Evolutionary conservation across 2,888 invertebrate genomes (phyloP).

Genomic region (Netelia virgata): DNA sequence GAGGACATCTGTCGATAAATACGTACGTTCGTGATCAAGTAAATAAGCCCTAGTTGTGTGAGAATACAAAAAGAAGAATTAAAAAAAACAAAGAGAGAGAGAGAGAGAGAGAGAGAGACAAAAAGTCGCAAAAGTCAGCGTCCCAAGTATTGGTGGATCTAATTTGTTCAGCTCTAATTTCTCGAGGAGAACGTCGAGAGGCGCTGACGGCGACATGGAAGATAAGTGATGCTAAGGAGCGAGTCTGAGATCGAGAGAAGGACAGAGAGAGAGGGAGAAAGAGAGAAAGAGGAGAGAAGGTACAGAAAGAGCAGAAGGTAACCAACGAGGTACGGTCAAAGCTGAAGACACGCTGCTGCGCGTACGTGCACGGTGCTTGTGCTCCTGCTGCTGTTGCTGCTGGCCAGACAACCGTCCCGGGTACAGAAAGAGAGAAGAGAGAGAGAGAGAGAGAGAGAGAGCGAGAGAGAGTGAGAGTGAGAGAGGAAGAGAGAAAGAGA

Average conservation of each 20-base stretch:
- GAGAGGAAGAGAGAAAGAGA: slow-evolving; percentile 10
- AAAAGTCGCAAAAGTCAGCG: slow-evolving; percentile 38
- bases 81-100: slow-evolving; percentile 2
- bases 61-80: slow-evolving; percentile 1
- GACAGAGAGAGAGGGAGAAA: slow-evolving; percentile 53
- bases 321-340: slow-evolving; percentile 72
- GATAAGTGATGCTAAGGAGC: slow-evolving; percentile 73
- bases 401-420: slow-evolving; percentile 54
- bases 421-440: slow-evolving; percentile 24
- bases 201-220: slow-evolving; percentile 72
- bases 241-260: slow-evolving; percentile 64
- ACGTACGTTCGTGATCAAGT: slow-evolving; percentile 38
- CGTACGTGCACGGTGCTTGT: slow-evolving; percentile 64
- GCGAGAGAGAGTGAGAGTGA: slow-evolving; percentile 16
- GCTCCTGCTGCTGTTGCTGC: slow-evolving; percentile 55
- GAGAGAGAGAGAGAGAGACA: slow-evolving; percentile 11
- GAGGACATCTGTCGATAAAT: slow-evolving; percentile 60
- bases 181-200: slow-evolving; percentile 70
- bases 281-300: slow-evolving; percentile 39
- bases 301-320: slow-evolving; percentile 62
- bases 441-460: slow-evolving; percentile 24
- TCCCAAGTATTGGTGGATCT: slow-evolving; percentile 71
- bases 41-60: slow-evolving; percentile 57
- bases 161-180: slow-evolving; percentile 73
- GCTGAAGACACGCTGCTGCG: slow-evolving; percentile 71